Percentiles rank a stretch among this genome's conserved stretches.
phyloP scores from a whole-genome alignment of 2,888 invertebrate genomes.

The Alentia gelatinosa region DNA sequence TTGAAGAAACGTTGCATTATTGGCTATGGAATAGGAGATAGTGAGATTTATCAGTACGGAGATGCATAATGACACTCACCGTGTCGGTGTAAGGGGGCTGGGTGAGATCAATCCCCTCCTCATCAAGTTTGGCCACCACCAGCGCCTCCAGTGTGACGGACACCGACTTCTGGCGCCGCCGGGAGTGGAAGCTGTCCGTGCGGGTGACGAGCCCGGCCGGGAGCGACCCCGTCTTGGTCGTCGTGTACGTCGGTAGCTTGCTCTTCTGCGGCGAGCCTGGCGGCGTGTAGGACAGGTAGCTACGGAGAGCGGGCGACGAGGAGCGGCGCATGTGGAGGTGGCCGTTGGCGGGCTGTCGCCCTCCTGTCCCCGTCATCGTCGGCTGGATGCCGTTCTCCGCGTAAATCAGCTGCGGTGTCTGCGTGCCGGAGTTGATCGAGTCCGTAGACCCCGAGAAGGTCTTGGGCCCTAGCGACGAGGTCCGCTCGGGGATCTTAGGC shows the following conservation, averaged over 20 bases:
- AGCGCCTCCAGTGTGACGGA: slow-evolving; percentile 71
- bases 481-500: slow-evolving; percentile 45
- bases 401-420: slow-evolving; percentile 12
- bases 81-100: slow-evolving; percentile 77
- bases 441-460: background rate
- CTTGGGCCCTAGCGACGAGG: background rate
- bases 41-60: too few relatives aligned
- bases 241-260: background rate
- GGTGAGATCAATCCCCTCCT: slow-evolving; percentile 78
- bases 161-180: background rate
- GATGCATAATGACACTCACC: too few relatives aligned
- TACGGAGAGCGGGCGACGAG: slow-evolving; percentile 1
- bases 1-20: too few relatives aligned
- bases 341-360: background rate
- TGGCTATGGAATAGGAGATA: too few relatives aligned
- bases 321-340: slow-evolving; percentile 5
- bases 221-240: slow-evolving; percentile 30
- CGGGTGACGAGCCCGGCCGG: background rate
- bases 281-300: slow-evolving; percentile 4
- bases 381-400: slow-evolving; percentile 42
- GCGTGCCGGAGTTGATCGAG: slow-evolving; percentile 20
- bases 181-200: background rate
- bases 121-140: slow-evolving; percentile 75
- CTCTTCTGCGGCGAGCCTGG: slow-evolving; percentile 36
- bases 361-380: background rate